These are phyloP conservation scores for Marmota flaviventris DNA, from an alignment of 2,113 vertebrate species.

Conservation along the genomic window DNA sequence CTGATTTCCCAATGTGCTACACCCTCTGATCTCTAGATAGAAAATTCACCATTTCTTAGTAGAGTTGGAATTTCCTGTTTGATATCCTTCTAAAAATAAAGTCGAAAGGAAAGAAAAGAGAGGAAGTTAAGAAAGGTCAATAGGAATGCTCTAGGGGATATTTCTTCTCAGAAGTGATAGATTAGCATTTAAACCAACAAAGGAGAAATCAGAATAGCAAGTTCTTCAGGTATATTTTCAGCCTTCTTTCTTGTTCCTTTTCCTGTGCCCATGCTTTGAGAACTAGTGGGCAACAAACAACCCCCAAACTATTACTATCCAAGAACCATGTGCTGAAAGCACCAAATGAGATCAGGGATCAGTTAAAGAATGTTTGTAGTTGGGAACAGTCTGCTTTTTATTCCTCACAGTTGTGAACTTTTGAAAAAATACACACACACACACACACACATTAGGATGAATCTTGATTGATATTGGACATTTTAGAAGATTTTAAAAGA, in stretches of 20 bases:
- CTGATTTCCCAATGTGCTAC: conserved; percentile 54
- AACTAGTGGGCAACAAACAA: not conserved
- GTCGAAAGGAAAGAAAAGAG: conserved; percentile 64
- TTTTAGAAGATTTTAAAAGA: conserved; percentile 48
- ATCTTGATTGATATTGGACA: conserved; percentile 29
- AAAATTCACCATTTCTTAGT: conserved; percentile 70
- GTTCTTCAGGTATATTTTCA: conserved; percentile 20
- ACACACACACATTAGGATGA: not conserved
- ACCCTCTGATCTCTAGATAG: conserved; percentile 36
- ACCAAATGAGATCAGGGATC: not conserved
- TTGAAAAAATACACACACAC: not conserved
- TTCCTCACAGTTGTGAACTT: not conserved
- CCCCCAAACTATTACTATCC: not conserved
- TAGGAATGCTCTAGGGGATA: conserved; percentile 43
- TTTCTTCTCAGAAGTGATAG: conserved; percentile 62
- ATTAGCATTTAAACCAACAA: conserved; percentile 66
- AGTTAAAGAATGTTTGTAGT: not conserved
- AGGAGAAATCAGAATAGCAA: not conserved
- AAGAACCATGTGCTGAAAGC: not conserved
- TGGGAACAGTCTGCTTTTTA: not conserved
- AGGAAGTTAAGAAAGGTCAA: conserved; percentile 66
- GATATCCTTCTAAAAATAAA: conserved; percentile 79
- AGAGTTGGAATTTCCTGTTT: conserved; percentile 77
- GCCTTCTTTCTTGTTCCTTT: conserved; percentile 30
- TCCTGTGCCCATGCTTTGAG: not conserved